These are phyloP conservation scores for Amblyteles armatorius DNA, from an alignment of 2,888 invertebrate genomes.

Conservation along the genomic window DNA sequence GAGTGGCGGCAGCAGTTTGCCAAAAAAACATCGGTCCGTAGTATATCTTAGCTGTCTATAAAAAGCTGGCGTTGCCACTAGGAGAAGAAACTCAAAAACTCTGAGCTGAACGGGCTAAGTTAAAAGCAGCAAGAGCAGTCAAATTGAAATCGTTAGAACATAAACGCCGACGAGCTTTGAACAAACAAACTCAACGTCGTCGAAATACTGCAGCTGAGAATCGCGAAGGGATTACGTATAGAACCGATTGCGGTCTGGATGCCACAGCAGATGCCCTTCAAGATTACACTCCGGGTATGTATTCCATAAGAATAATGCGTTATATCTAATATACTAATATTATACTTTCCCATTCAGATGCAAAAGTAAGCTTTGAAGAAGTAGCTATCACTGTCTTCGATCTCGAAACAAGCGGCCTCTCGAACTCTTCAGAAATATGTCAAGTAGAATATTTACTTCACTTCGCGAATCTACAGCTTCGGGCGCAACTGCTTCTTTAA, in stretches of 20 bases:
- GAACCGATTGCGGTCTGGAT: conserved; percentile 44
- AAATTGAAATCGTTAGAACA: conserved; percentile 27
- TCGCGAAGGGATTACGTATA: conserved; percentile 58
- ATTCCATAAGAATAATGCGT: background rate
- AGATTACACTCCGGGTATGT: background rate
- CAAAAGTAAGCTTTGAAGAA: conserved; percentile 2
- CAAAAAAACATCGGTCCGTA: background rate
- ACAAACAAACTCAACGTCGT: conserved; percentile 34
- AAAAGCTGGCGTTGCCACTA: conserved; percentile 30
- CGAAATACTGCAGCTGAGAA: conserved; percentile 31
- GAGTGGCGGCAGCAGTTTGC: too few relatives aligned
- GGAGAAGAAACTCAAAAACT: conserved; percentile 23
- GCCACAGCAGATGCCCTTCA: conserved; percentile 19
- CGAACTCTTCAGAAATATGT: conserved; percentile 47
- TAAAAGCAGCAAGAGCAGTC: conserved; percentile 30
- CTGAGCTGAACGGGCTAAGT: conserved; percentile 10
- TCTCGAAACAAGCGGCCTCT: conserved; percentile 56
- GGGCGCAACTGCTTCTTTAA: background rate
- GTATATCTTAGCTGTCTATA: conserved; percentile 27
- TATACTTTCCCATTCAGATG: conserved; percentile 12
- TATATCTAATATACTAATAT: conserved; percentile 3
- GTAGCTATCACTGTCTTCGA: conserved; percentile 40
- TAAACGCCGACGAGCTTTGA: conserved; percentile 27
- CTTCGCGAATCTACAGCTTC: background rate
- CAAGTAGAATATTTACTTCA: conserved; percentile 48